Evolutionary conservation across 1,140 invertebrate species (phyloP), one percentile per base, ranked within the genome.

Genomic region (Batillaria attramentaria): DNA sequence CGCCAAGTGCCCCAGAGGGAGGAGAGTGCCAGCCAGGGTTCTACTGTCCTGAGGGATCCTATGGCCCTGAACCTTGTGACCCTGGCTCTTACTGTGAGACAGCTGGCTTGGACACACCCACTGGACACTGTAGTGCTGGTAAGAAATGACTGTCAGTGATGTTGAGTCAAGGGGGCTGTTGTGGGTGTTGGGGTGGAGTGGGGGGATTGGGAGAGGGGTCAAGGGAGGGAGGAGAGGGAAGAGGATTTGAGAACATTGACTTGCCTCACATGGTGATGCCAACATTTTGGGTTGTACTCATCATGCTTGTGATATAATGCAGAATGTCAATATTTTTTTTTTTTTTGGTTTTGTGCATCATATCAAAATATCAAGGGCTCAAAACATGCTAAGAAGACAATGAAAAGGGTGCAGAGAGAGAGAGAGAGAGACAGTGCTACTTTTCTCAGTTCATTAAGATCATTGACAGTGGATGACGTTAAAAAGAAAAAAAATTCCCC

Each of bases 61-160:
- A 75, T n/a, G 81, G 81, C 37, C 81, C 85, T 5, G 54, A 66
- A 3, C 70, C 77, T n/a, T 89, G 88, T 84, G 83, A 84, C 65
- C 87, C 87, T 68, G 88, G 87, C 37, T 80, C 46, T 2, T 89
- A 86, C 79, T 89, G 88, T 78, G 80, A 88, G 78, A 86, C 79
- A 0, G 60, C 72, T 13, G 80, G 81, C 31, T 80, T 89, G 1
- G 70, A 72, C 33, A 28, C 65, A 43, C 85, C 88, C 18, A 86
- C 86, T 31, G 85, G 83, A 41, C 84, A 84, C 57, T 89, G 88
- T 50, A 66, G 83, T 46, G 81, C 85, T 76, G 89, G 89, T 83
- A 81, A 81, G 78, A n/a, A n/a, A n/a, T n/a, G n/a, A n/a, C n/a
- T n/a, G n/a, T 84, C 77, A 10, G 31, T 16, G 13, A 37, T 77